Evolutionary conservation across 1,140 invertebrate genomes (phyloP).

Genomic region (Trichomalopsis sarcophagae): DNA sequence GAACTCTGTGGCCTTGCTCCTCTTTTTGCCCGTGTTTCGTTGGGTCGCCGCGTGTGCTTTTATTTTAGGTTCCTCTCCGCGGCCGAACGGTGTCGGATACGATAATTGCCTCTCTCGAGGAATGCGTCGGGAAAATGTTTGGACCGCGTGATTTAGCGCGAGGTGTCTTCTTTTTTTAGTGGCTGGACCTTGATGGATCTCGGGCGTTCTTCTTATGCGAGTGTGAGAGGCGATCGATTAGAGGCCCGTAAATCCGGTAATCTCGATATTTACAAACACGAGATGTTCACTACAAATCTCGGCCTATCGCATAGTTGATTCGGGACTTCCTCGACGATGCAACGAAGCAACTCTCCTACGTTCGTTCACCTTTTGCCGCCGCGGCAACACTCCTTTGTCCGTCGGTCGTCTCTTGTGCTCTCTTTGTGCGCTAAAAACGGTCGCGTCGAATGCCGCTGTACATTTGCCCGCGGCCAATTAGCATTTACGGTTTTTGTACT

Average conservation of each 20-base stretch:
- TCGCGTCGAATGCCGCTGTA: conserved; percentile 1
- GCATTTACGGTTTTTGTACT: too few relatives aligned
- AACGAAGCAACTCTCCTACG: neutral
- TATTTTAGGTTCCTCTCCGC: neutral
- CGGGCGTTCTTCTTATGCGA: too few relatives aligned
- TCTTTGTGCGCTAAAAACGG: conserved; percentile 49
- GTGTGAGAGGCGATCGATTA: too few relatives aligned
- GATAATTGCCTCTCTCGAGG: neutral
- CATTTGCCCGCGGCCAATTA: too few relatives aligned
- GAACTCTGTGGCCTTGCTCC: conserved; percentile 23
- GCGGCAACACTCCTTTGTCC: conserved; percentile 25
- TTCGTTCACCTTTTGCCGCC: conserved; percentile 46
- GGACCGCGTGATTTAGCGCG: neutral
- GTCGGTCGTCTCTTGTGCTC: neutral
- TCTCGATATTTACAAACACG: too few relatives aligned
- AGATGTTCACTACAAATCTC: too few relatives aligned
- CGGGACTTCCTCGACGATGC: conserved; percentile 30
- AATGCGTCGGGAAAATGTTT: neutral
- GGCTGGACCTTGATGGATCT: too few relatives aligned
- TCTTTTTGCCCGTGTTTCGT: conserved; percentile 6
- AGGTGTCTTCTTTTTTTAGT: conserved; percentile 3
- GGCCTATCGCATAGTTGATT: too few relatives aligned
- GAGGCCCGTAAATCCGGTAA: too few relatives aligned
- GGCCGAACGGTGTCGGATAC: neutral
- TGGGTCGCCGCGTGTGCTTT: neutral